These are phyloP conservation scores for Pygoscelis adeliae DNA, from an alignment of 2,113 vertebrate genomes.

Conservation along the genomic window DNA sequence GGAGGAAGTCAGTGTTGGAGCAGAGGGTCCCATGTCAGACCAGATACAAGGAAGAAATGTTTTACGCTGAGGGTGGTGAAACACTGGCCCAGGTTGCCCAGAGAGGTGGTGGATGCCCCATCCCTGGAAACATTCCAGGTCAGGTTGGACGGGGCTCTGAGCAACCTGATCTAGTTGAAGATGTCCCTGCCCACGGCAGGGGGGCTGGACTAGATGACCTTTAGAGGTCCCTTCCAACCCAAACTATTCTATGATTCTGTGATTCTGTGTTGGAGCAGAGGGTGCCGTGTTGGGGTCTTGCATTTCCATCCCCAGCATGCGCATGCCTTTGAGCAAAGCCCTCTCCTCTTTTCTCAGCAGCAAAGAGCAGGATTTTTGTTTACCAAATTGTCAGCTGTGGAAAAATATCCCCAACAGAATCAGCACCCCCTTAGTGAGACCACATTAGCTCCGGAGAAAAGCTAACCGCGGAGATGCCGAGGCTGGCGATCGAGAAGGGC, in stretches of 20 bases:
- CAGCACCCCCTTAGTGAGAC: background rate
- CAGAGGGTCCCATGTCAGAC: background rate
- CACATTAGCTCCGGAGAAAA: background rate
- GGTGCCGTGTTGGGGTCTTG: rapidly evolving
- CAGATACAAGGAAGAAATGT: background rate
- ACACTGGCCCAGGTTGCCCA: background rate
- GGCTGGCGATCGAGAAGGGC: background rate
- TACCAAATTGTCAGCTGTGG: background rate
- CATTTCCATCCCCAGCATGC: background rate
- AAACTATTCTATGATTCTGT: background rate
- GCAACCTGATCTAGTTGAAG: background rate
- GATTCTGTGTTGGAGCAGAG: background rate
- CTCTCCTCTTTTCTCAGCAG: background rate
- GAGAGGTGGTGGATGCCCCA: background rate
- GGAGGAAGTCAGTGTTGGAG: background rate
- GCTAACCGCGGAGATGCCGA: rapidly evolving
- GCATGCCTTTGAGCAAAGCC: rapidly evolving
- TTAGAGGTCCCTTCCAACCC: background rate
- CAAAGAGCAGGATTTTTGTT: background rate
- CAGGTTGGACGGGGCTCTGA: background rate
- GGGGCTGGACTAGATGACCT: background rate
- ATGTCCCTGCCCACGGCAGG: background rate
- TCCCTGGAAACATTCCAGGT: background rate
- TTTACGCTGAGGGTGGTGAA: background rate
- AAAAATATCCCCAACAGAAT: background rate